Evolutionary conservation across 2,888 invertebrate species (phyloP).

Genomic region (Acrobasis consociella): DNA sequence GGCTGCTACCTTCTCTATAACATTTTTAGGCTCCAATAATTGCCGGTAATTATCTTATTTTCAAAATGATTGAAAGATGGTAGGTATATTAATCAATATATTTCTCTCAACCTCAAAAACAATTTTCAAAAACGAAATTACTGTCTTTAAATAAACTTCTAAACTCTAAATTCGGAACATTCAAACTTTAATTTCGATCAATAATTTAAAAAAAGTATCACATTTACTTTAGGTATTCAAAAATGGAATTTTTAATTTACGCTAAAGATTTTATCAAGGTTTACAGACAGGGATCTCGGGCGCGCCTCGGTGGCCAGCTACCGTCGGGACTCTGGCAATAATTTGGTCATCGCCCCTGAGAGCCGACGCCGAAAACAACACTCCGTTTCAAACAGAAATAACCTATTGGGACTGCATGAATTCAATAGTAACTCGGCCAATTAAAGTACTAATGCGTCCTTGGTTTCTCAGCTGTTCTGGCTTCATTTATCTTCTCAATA

Average conservation of each 20-base stretch:
- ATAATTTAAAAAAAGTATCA: not conserved
- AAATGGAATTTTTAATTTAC: constrained; percentile 49
- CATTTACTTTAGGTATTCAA: constrained; percentile 6
- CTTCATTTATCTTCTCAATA: constrained; percentile 5
- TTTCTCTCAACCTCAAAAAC: too few species aligned
- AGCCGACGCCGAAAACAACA: constrained; percentile 41
- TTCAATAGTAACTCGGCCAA: constrained; percentile 25
- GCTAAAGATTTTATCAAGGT: constrained; percentile 62
- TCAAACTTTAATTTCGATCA: not conserved
- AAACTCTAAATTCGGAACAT: not conserved
- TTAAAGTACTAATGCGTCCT: constrained; percentile 25
- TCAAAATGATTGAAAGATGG: too few species aligned
- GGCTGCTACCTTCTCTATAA: too few species aligned
- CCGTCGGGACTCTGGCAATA: constrained; percentile 68
- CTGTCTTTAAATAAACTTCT: too few species aligned
- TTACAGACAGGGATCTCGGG: constrained; percentile 55
- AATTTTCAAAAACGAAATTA: too few species aligned
- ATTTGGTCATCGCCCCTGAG: constrained; percentile 74
- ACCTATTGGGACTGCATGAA: constrained; percentile 24
- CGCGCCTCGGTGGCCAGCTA: constrained; percentile 43
- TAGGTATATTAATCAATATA: too few species aligned
- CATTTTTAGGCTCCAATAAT: too few species aligned
- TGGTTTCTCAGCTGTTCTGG: constrained; percentile 10
- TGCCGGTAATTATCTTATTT: too few species aligned
- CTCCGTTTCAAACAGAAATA: constrained; percentile 21